These are phyloP conservation scores for Bicyclus anynana DNA, from an alignment of 1,140 invertebrate genomes.

Conservation along the genomic window DNA sequence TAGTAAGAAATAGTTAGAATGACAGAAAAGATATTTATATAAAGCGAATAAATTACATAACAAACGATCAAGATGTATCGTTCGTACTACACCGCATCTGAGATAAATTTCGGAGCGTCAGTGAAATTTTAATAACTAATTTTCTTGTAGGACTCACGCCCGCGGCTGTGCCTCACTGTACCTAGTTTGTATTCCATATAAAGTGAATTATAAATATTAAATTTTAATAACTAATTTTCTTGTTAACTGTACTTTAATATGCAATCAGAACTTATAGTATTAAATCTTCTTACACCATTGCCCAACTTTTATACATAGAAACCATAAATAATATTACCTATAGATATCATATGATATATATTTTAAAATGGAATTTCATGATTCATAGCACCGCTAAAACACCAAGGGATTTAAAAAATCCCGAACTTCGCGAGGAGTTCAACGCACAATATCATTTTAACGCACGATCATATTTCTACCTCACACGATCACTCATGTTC, in stretches of 20 bases:
- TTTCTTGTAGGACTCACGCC: slow-evolving; percentile 72
- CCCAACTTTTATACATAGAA: no score
- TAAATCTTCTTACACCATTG: no score
- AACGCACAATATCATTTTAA: no score
- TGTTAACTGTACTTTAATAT: neutral
- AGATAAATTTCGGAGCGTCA: slow-evolving; percentile 76
- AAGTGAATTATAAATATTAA: slow-evolving; percentile 14
- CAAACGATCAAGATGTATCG: slow-evolving; percentile 27
- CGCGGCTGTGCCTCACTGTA: slow-evolving; percentile 31
- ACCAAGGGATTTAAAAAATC: no score
- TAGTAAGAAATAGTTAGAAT: no score
- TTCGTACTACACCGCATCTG: slow-evolving; percentile 41
- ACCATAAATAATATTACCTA: no score
- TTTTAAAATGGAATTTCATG: no score
- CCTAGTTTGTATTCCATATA: slow-evolving; percentile 1
- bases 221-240: slow-evolving; percentile 8
- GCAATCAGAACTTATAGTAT: neutral
- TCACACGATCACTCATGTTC: no score
- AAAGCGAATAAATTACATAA: slow-evolving; percentile 27
- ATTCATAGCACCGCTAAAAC: no score
- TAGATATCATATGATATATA: no score
- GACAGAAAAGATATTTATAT: neutral
- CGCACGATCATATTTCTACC: no score
- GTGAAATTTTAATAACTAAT: slow-evolving; percentile 78
- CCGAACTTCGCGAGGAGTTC: no score